phyloP scores from a whole-genome alignment of 2,888 invertebrate genomes.

The Scrobipalpa costella region DNA sequence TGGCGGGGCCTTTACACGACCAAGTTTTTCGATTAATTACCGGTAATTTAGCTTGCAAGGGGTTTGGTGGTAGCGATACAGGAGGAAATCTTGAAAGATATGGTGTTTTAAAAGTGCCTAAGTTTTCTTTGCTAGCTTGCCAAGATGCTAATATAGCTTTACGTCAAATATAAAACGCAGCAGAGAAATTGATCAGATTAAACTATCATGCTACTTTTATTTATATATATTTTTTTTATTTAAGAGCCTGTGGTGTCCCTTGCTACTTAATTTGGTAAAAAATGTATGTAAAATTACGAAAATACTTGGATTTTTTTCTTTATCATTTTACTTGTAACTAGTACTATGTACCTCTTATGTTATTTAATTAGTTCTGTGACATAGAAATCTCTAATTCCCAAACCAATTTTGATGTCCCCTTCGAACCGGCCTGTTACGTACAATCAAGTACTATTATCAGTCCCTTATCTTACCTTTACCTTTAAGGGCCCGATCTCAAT shows the following conservation, averaged over 20 bases:
- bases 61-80: background rate
- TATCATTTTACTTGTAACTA: too few relatives aligned
- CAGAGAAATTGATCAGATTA: background rate
- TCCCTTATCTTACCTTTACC: slow-evolving; percentile 64
- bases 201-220: background rate
- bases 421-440: slow-evolving; percentile 2
- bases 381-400: background rate
- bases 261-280: too few relatives aligned
- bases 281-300: too few relatives aligned
- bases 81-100: background rate
- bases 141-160: background rate
- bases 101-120: background rate
- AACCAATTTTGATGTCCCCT: slow-evolving; percentile 3
- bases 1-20: slow-evolving; percentile 31
- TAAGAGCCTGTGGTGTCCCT: too few relatives aligned
- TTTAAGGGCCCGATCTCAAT: slow-evolving; percentile 77
- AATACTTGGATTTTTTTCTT: too few relatives aligned
- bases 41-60: background rate
- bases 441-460: slow-evolving; percentile 48
- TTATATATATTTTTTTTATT: too few relatives aligned
- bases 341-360: too few relatives aligned
- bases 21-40: slow-evolving; percentile 60
- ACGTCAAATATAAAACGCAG: background rate
- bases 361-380: background rate
- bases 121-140: background rate